phyloP scores from a whole-genome alignment of 2,797 vertebrate species.

The Platyrinchus mystaceus region DNA sequence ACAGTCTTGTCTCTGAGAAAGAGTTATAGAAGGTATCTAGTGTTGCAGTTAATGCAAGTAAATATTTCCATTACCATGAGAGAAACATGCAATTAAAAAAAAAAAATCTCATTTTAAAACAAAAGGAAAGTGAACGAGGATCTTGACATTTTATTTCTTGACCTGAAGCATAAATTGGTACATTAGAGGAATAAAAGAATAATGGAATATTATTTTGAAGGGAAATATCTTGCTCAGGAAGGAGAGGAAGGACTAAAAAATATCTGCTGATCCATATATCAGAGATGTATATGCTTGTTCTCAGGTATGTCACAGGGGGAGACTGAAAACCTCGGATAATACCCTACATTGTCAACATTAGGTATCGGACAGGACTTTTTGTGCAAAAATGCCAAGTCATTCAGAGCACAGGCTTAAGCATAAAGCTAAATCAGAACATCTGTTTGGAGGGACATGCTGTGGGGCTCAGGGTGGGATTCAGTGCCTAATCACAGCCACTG shows the following conservation, averaged over 20 bases:
- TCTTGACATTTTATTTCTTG: neutral
- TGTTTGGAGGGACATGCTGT: neutral
- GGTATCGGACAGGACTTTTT: neutral
- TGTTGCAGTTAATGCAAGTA: neutral
- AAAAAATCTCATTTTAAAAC: neutral
- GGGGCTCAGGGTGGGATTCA: neutral
- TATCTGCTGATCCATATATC: neutral
- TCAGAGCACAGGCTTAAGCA: neutral
- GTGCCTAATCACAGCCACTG: neutral
- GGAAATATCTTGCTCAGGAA: neutral
- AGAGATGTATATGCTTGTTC: neutral
- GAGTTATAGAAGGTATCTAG: neutral
- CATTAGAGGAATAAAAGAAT: neutral
- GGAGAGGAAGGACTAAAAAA: neutral
- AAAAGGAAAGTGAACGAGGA: neutral
- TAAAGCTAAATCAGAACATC: neutral
- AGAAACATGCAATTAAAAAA: neutral
- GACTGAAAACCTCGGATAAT: neutral
- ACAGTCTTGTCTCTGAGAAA: neutral
- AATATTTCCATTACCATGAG: neutral
- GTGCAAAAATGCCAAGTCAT: neutral
- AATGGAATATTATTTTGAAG: neutral
- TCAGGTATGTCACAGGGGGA: neutral
- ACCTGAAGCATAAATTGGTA: neutral
- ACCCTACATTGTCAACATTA: rapidly evolving